Conservation (phyloP, 2,797 vertebrate genomes). For the Balearica regulorum region DNA sequence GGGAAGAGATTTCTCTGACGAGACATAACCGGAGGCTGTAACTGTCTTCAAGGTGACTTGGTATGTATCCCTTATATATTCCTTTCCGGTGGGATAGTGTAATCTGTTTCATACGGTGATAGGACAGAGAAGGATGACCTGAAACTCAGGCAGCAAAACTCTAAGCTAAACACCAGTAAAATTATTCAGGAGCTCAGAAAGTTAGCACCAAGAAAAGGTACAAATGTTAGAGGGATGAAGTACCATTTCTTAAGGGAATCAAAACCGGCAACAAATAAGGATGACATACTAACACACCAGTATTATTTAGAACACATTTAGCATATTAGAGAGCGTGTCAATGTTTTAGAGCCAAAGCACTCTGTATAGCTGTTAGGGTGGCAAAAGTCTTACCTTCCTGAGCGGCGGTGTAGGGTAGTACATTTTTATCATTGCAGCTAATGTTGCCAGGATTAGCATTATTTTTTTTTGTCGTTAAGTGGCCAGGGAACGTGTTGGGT, state of each 20-base stretch:
- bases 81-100: background rate
- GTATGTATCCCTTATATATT: background rate
- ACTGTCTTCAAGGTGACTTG: background rate
- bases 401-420: background rate
- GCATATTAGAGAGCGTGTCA: rapidly evolving
- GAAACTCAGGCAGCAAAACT: background rate
- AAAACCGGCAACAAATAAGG: background rate
- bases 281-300: background rate
- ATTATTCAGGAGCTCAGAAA: background rate
- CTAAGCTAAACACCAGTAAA: background rate
- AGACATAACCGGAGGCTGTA: background rate
- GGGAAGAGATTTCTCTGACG: background rate
- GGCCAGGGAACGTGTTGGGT: background rate
- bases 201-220: background rate
- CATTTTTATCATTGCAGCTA: background rate
- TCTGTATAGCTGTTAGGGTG: background rate
- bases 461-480: background rate
- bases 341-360: background rate
- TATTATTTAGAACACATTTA: background rate
- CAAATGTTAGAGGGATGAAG: background rate
- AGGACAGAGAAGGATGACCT: background rate
- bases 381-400: background rate
- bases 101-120: background rate
- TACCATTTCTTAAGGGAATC: background rate
- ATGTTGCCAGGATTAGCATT: background rate